phyloP scores from a whole-genome alignment of 2,113 vertebrate species.

The Illadopsis cleaveri region DNA sequence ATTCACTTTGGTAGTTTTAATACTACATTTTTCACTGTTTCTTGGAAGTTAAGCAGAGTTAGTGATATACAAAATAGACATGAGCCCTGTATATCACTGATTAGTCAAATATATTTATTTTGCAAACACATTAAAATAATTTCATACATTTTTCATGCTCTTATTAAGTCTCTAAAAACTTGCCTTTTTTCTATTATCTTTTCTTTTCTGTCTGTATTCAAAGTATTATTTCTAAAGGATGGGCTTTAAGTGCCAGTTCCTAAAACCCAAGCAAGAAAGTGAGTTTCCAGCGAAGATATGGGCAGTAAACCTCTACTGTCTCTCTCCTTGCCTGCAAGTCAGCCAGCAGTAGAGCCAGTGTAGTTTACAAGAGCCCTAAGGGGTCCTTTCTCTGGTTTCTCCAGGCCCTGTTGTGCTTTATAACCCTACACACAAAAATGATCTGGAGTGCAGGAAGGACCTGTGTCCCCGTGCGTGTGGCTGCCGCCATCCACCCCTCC shows the following conservation, averaged over 20 bases:
- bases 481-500: neutral
- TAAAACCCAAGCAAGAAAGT: neutral
- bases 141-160: neutral
- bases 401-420: neutral
- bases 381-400: neutral
- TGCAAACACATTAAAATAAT: neutral
- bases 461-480: rapidly evolving
- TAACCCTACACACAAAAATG: rapidly evolving
- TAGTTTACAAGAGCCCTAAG: neutral
- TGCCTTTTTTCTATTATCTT: neutral
- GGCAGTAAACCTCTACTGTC: neutral
- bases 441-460: neutral
- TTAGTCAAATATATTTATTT: neutral
- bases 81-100: neutral
- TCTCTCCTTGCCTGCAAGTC: neutral
- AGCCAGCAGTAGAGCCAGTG: neutral
- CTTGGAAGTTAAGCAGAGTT: neutral
- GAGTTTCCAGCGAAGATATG: neutral
- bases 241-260: neutral
- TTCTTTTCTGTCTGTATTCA: neutral
- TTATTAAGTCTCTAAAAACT: neutral
- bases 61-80: neutral
- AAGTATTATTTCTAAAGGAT: neutral
- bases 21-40: neutral
- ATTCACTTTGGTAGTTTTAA: neutral